These are phyloP conservation scores for Heliconius congener DNA, from an alignment of 1,140 invertebrate species.

Conservation along the genomic window DNA sequence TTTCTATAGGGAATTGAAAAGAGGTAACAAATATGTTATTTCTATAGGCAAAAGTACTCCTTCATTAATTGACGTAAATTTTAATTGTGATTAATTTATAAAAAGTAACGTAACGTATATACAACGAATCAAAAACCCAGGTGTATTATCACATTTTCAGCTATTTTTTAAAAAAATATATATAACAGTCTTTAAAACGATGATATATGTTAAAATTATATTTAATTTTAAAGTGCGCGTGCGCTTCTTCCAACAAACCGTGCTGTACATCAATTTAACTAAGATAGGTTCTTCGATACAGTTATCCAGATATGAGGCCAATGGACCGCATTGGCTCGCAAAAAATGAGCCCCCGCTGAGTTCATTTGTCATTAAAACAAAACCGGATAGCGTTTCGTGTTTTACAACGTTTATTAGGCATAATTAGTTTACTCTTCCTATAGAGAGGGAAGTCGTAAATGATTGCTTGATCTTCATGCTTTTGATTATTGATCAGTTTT, in stretches of 20 bases:
- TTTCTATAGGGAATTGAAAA: too few species aligned
- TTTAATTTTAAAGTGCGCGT: neutral
- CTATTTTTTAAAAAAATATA: too few species aligned
- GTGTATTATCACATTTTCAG: too few species aligned
- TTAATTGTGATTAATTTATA: too few species aligned
- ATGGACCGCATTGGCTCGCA: slow-evolving; percentile 32
- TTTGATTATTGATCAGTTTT: neutral
- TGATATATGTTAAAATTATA: neutral
- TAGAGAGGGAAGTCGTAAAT: neutral
- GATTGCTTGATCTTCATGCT: neutral
- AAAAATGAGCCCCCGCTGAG: slow-evolving; percentile 39
- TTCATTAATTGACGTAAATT: too few species aligned
- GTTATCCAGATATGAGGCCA: slow-evolving; percentile 43
- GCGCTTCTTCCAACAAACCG: neutral
- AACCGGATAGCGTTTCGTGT: slow-evolving; percentile 6
- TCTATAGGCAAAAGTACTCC: too few species aligned
- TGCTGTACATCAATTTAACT: slow-evolving; percentile 24
- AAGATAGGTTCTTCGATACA: slow-evolving; percentile 44
- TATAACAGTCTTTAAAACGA: neutral
- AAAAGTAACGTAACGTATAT: too few species aligned
- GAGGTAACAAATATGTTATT: too few species aligned
- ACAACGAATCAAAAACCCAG: too few species aligned
- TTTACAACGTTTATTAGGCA: slow-evolving; percentile 18
- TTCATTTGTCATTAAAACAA: slow-evolving; percentile 32
- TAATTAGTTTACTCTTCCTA: slow-evolving; percentile 12